phyloP scores from a whole-genome alignment of 1,140 invertebrate species.

The Calosoma granatense region DNA sequence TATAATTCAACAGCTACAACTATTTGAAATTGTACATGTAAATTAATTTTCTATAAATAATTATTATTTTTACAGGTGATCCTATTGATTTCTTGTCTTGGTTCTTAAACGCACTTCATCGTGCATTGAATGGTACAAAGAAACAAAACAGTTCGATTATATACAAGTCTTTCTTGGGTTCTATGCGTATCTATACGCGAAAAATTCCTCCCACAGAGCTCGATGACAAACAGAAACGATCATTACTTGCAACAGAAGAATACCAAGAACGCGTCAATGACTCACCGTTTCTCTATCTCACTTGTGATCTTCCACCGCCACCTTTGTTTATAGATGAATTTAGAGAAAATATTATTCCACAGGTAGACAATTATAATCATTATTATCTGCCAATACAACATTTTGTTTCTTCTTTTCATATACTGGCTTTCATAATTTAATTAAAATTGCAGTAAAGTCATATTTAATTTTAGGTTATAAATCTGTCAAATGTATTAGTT shows the following conservation, averaged over 20 bases:
- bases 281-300: constrained; percentile 89
- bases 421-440: background rate
- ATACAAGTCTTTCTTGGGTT: constrained; percentile 90
- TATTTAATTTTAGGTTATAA: constrained; percentile 56
- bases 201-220: constrained; percentile 92
- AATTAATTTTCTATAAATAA: too few relatives aligned
- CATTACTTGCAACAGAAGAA: constrained; percentile 70
- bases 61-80: too few relatives aligned
- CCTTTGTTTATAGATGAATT: constrained; percentile 96
- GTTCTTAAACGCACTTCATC: constrained; percentile 90
- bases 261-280: constrained; percentile 81
- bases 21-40: too few relatives aligned
- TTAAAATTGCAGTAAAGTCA: background rate
- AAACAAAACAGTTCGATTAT: constrained; percentile 83
- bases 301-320: constrained; percentile 91
- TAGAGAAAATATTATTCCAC: constrained; percentile 96
- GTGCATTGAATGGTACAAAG: constrained; percentile 79
- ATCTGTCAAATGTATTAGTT: too few relatives aligned
- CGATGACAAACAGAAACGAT: constrained; percentile 77
- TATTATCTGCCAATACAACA: background rate
- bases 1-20: too few relatives aligned
- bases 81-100: constrained; percentile 94
- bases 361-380: constrained; percentile 48
- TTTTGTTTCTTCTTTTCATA: constrained; percentile 10
- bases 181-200: constrained; percentile 88